Percentiles rank a stretch among this genome's conserved stretches.
Evolutionary conservation across 2,113 vertebrate species (phyloP).

Genomic region (Malurus cyaneus): DNA sequence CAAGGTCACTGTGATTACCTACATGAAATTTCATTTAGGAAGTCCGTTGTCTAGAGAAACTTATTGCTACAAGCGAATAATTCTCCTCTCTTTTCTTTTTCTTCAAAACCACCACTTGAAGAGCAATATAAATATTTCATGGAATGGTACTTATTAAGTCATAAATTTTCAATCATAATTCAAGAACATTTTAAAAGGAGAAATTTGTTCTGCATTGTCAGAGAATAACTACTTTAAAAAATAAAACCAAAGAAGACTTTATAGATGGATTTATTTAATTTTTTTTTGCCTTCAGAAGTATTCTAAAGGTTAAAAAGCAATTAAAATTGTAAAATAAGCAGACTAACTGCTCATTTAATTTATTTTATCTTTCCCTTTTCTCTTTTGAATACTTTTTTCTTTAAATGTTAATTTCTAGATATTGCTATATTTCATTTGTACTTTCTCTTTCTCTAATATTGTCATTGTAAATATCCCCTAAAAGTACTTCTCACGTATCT

Average conservation of each 20-base stretch:
- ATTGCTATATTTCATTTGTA: neutral
- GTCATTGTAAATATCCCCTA: neutral
- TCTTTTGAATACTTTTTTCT: neutral
- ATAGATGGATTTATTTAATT: neutral
- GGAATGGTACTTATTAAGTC: neutral
- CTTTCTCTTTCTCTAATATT: neutral
- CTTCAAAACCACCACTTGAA: neutral
- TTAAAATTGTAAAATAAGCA: slow-evolving; percentile 28
- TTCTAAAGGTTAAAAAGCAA: slow-evolving; percentile 42
- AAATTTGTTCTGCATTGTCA: neutral
- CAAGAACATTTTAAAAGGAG: neutral
- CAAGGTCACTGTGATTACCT: slow-evolving; percentile 3
- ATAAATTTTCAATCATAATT: slow-evolving; percentile 6
- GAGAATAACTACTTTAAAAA: neutral
- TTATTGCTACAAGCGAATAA: neutral
- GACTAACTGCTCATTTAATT: neutral
- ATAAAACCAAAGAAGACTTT: neutral
- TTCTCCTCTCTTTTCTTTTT: neutral
- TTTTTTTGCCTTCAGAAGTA: neutral
- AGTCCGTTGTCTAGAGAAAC: neutral
- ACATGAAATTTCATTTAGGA: neutral
- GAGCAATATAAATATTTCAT: neutral
- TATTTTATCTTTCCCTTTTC: neutral
- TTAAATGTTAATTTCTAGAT: neutral
- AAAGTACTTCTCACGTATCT: neutral